Evolutionary conservation across 2,888 invertebrate genomes (phyloP).

Genomic region (Hymenopus coronatus): DNA sequence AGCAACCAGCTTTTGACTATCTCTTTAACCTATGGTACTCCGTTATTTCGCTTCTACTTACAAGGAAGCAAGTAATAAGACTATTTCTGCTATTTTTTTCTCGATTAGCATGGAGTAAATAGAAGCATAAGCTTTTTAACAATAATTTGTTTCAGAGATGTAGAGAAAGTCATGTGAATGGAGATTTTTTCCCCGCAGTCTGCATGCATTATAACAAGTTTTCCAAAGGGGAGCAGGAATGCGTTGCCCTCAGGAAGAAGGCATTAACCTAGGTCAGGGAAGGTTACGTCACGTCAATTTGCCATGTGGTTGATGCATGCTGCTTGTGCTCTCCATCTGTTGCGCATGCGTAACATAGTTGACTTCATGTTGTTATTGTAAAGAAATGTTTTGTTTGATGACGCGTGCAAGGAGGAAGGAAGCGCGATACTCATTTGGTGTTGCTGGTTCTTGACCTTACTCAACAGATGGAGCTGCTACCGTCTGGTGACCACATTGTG

Average conservation of each 20-base stretch:
- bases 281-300: background rate
- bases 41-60: too few species aligned
- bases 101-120: too few species aligned
- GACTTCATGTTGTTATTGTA: background rate
- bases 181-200: too few species aligned
- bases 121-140: too few species aligned
- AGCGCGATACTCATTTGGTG: background rate
- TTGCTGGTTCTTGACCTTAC: background rate
- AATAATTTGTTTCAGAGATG: too few species aligned
- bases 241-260: background rate
- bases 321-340: background rate
- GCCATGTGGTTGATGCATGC: background rate
- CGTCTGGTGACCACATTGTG: background rate
- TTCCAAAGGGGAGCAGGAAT: background rate
- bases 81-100: too few species aligned
- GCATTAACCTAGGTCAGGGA: background rate
- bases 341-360: background rate
- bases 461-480: background rate
- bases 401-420: background rate
- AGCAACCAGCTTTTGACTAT: too few species aligned
- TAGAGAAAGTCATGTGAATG: too few species aligned
- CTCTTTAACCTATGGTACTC: too few species aligned
- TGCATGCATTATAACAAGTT: too few species aligned
- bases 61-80: too few species aligned
- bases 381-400: background rate